A percentile compares a stretch with the other conserved stretches of the same genome.
These are phyloP conservation scores for Hemaris fuciformis DNA, from an alignment of 2,888 invertebrate genomes.

Conservation along the genomic window DNA sequence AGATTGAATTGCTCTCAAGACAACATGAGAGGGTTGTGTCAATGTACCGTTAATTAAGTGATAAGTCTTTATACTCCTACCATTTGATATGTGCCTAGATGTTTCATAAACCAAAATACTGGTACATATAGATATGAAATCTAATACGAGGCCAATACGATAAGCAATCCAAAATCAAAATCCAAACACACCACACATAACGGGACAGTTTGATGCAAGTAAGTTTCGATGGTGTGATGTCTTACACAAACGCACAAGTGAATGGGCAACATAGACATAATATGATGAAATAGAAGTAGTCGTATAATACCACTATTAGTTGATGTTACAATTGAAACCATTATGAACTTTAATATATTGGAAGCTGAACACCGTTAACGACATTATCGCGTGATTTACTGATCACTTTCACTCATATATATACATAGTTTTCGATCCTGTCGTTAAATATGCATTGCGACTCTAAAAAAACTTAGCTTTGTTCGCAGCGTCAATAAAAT, in stretches of 20 bases:
- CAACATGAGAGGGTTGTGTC: no score
- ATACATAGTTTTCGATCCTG: not conserved
- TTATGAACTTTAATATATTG: conserved; percentile 40
- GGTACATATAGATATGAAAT: not conserved
- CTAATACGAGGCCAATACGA: conserved; percentile 19
- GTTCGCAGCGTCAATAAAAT: no score
- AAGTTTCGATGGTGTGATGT: conserved; percentile 80
- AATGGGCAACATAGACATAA: conserved; percentile 12
- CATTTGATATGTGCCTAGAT: no score
- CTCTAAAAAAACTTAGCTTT: not conserved
- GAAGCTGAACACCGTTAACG: conserved; percentile 42
- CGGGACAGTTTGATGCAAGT: conserved; percentile 60
- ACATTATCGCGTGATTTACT: conserved; percentile 34
- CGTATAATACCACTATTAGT: conserved; percentile 24
- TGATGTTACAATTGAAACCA: conserved; percentile 19
- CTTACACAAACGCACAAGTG: conserved; percentile 48
- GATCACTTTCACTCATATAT: not conserved
- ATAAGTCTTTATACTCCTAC: no score
- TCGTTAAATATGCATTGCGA: not conserved
- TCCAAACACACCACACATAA: conserved; percentile 34
- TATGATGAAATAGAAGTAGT: conserved; percentile 11
- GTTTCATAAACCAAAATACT: not conserved
- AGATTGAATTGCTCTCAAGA: no score
- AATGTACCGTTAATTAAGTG: no score
- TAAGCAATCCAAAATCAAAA: conserved; percentile 24